Base-by-base conservation (phyloP, 2,113 vertebrate genomes). In the Myanophis thanlyinensis region DNA sequence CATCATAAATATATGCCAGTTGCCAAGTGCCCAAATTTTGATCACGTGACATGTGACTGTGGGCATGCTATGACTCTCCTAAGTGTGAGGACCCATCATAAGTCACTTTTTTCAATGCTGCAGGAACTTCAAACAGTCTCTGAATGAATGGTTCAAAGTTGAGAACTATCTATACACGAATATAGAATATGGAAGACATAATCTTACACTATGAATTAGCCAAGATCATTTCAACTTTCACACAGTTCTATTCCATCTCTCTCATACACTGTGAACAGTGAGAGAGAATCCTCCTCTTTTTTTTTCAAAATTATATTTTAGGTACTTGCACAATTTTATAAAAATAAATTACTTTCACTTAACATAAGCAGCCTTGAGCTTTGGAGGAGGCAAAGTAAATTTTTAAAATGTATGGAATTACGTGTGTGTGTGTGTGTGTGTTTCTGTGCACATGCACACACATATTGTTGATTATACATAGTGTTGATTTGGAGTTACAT, bases 401-500 rank as follows among this genome's bases (percentile, higher is more conserved):
- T 89, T 93, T 93, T 86, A 13, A 85, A 2, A 92, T 49, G 20
- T 92, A 92, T 47, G 40, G 62, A 48, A n/a, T 23, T 89, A 47
- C 86, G 10, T 92, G 27, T 23, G 15, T 13, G 5, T 35, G 15
- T 23, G 18, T 59, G 5, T 46, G 35, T 53, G 4, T 40, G 49
- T 52, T 53, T 88, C 35, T 53, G 49, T 88, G 40, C 27, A 27
- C 2, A 7, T 46, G 9, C 89, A 59, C 88, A 87, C 10, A 59
- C 93, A 92, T 35, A 48, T 90, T 47, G 80, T 89, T 94, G 93
- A 95, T 95, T 93, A 91, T 73, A 91, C 49, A 80, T 92, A 92
- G 89, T 7, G 93, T n/a, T n/a, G 93, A 53, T 53, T 85, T 93
- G 95, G 95, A 15, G 95, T 85, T 95, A 86, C 54, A 51, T 48